Base-by-base conservation (phyloP, 2,113 vertebrate species). In the Gymnarchus niloticus region DNA sequence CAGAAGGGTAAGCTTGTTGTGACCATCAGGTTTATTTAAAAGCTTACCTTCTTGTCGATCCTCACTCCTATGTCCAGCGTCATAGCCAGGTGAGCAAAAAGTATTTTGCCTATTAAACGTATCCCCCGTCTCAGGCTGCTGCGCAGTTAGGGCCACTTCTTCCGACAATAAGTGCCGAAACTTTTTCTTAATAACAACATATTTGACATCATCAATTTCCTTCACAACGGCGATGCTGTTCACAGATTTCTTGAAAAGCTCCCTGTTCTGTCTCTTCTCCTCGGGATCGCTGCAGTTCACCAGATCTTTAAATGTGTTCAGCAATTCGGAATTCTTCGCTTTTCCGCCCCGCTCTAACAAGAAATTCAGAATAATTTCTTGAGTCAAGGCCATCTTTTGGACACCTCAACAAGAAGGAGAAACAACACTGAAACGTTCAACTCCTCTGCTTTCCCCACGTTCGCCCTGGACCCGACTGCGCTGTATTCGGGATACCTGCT, bases 191-290 rank as follows among this genome's bases (percentile, higher is more conserved):
- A 96, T 92, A 0, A 96, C 95, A 69, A 97, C 96, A 81, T 95
- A 95, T 92, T 95, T 96, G 44, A 92, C 90, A 0, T 91, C 96
- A 85, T 95, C 96, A 57, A 94, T 85, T 65, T 96, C 94, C 83
- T 94, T 94, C 37, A 97, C 96, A 87, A 96, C 95, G 0, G 97
- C 97, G 89, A 97, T 93, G 90, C 91, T 93, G 91, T 97, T 96
- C 84, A 98, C 94, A 85, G 95, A 92, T 88, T 85, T 90, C 92
- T 96, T 96, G 91, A 99, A 98, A 17, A 94, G 90, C 69, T 96
- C 95, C 23, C 96, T 90, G 87, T 96, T 96, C 84, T 90, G 91
- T 78, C 92, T 94, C 78, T 93, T 95, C 80, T 92, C 94, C 86
- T 92, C 92, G 81, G 92, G 92, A 52, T 94, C 95, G 12, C 91